These are phyloP conservation scores for Paramormyrops hopkinsi DNA, from an alignment of 2,797 vertebrate genomes.

Conservation along the genomic window DNA sequence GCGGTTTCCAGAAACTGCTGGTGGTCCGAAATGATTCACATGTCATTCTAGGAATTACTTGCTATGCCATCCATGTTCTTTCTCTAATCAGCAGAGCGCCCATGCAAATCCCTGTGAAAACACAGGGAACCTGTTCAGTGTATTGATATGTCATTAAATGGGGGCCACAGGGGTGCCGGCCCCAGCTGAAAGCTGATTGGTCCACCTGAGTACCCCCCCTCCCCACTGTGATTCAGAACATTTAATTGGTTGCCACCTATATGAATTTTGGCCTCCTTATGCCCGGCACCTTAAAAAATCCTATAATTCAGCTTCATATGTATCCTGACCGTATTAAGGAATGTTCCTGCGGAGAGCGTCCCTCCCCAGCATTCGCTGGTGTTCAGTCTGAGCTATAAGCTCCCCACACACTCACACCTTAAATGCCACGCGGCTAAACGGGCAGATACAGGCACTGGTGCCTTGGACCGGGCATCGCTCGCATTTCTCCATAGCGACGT, in stretches of 20 bases:
- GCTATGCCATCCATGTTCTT: background rate
- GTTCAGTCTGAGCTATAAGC: slow-evolving; percentile 56
- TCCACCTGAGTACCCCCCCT: background rate
- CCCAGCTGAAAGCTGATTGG: background rate
- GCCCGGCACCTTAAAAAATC: background rate
- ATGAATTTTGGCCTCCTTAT: background rate
- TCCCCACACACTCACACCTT: background rate
- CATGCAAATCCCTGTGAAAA: background rate
- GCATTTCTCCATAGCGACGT: background rate
- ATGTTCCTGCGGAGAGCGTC: slow-evolving; percentile 48
- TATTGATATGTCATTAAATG: background rate
- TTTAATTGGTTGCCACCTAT: background rate
- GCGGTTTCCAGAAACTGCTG: background rate
- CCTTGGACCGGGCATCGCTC: background rate
- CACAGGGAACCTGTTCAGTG: background rate
- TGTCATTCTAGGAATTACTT: background rate
- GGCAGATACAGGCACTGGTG: background rate
- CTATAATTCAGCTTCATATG: background rate
- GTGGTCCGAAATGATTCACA: background rate
- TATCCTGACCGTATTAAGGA: slow-evolving; percentile 41
- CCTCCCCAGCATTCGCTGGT: slow-evolving; percentile 50
- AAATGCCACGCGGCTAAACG: background rate
- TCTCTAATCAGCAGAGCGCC: background rate
- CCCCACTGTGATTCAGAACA: background rate
- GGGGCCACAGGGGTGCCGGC: background rate